A percentile compares a stretch with the other conserved stretches of the same genome.
These are phyloP conservation scores for Cheumatopsyche charites DNA, from an alignment of 1,140 invertebrate genomes.

Conservation along the genomic window DNA sequence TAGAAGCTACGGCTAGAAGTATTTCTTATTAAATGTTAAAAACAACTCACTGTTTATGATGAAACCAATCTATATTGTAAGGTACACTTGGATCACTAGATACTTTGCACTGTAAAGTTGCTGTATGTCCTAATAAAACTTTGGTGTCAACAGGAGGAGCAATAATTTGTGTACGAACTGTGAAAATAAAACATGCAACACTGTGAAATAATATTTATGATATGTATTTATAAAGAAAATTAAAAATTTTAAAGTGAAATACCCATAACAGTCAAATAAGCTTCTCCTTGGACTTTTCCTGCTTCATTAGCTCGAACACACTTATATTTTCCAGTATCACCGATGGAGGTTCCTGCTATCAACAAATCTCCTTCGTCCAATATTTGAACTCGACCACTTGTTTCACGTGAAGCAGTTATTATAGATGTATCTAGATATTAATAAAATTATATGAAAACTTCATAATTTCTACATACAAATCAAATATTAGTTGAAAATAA, in stretches of 20 bases:
- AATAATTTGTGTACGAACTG: slow-evolving; percentile 90
- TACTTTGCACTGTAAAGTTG: slow-evolving; percentile 90
- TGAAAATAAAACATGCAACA: background rate
- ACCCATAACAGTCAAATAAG: slow-evolving; percentile 83
- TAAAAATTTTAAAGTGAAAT: slow-evolving; percentile 53
- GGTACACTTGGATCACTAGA: slow-evolving; percentile 90
- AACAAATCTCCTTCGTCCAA: slow-evolving; percentile 84
- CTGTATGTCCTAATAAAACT: slow-evolving; percentile 88
- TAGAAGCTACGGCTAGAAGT: too few species aligned
- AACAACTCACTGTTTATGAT: slow-evolving; percentile 75
- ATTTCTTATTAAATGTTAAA: background rate
- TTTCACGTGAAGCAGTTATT: slow-evolving; percentile 40
- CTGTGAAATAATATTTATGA: background rate
- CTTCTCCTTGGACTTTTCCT: slow-evolving; percentile 81
- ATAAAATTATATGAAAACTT: background rate
- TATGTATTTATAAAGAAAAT: slow-evolving; percentile 3
- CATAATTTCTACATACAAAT: background rate
- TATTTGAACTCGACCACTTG: slow-evolving; percentile 76
- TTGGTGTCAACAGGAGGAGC: slow-evolving; percentile 89
- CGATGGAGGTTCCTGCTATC: slow-evolving; percentile 81
- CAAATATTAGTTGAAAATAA: too few species aligned
- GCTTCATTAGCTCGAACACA: slow-evolving; percentile 89
- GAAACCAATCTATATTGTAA: slow-evolving; percentile 91
- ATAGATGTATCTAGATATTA: slow-evolving; percentile 46
- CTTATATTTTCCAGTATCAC: slow-evolving; percentile 87